Evolutionary conservation across 2,888 invertebrate species (phyloP), one percentile per base, ranked within the genome.

Genomic region (Syrista parreyssii): DNA sequence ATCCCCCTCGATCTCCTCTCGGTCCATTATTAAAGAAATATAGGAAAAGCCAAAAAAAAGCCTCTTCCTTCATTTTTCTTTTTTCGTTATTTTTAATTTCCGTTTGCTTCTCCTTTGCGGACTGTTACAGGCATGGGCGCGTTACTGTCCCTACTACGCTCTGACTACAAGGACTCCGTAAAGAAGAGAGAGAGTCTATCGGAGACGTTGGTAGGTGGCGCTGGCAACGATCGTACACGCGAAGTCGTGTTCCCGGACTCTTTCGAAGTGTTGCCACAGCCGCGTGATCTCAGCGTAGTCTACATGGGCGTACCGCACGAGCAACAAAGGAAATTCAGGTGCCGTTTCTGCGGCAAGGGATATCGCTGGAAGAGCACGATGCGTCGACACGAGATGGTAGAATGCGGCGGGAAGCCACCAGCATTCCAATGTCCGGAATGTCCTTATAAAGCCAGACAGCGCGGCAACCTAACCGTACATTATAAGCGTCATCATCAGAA

Each of bases 291-390:
- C 34, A 92, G 91, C 82, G 86, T 88, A 79, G 90, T 91, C 72
- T 92, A 92, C 85, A 92, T 93, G 87, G 92, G 91, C 36, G 92
- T 93, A 72, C 91, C 93, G 74, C 88, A 93, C 88, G 94, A 94
- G 86, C 93, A 93, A 40, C 92, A 92, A 84, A 92, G 94, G 4
- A 95, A 95, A 88, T 96, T 96, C 91, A 94, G 96, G 75, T 97
- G 97, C 89, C 93, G 96, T 75, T 96, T 96, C 89, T 97, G 97
- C 92, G 96, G 97, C 82, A 97, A 97, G 91, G 94, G 95, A 83
- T 97, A 97, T 91, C 94, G 96, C 86, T 97, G 97, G 96, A 97
- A 96, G 92, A 96, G 96, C 75, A 96, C 96, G 79, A 93, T 96
- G 93, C 93, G 96, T 15, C 94, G 96, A 6, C 97, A 97, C 92